Percentiles rank a stretch among this genome's conserved stretches.
These are phyloP conservation scores for Rhaphigaster nebulosa DNA, from an alignment of 2,888 invertebrate genomes.

Conservation along the genomic window DNA sequence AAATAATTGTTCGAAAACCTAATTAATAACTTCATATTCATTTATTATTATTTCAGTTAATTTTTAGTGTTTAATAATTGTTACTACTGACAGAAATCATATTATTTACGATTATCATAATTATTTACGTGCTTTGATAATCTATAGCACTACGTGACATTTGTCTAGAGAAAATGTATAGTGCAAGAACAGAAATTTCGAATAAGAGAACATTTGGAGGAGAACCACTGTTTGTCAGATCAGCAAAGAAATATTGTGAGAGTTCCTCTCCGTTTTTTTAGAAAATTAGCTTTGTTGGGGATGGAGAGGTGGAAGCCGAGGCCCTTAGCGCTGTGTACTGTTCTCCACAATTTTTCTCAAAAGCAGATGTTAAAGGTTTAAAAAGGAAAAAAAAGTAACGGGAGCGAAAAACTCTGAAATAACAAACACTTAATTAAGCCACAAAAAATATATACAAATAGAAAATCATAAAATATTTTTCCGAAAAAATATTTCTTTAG, in stretches of 20 bases:
- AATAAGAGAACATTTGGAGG: background rate
- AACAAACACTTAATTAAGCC: background rate
- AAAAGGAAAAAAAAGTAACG: background rate
- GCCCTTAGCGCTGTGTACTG: background rate
- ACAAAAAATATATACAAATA: background rate
- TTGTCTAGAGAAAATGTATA: background rate
- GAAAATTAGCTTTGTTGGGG: constrained; percentile 43
- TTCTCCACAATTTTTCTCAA: background rate
- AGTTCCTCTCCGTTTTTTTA: constrained; percentile 18
- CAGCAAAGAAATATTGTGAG: constrained; percentile 38
- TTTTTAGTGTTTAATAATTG: too few species aligned
- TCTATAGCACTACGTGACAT: too few species aligned
- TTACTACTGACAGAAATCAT: too few species aligned
- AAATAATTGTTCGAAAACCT: too few species aligned
- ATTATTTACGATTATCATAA: too few species aligned
- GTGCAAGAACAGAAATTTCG: background rate
- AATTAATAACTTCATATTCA: too few species aligned
- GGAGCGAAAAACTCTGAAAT: background rate
- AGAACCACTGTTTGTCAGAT: constrained; percentile 36
- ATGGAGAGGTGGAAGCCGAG: constrained; percentile 14
- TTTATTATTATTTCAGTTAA: too few species aligned
- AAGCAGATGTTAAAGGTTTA: background rate
- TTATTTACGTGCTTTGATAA: too few species aligned
- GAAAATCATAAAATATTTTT: too few species aligned
- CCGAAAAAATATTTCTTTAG: too few species aligned